phyloP scores from a whole-genome alignment of 37 sponge, comb jelly and placozoan genomes.

The Hormiphora californensis region DNA sequence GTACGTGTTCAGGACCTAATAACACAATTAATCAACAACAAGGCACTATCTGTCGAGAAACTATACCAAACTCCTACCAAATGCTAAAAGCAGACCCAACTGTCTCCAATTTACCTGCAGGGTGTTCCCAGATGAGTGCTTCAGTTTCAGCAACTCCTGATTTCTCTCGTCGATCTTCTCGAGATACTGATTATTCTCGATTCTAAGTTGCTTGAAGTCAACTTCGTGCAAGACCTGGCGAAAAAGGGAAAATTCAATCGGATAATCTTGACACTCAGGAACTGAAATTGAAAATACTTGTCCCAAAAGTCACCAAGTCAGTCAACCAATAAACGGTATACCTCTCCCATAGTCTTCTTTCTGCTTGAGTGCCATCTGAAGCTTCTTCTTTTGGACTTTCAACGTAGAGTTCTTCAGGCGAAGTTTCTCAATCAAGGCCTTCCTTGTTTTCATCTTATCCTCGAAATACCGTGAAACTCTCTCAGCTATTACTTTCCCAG shows the following conservation, averaged over 20 bases:
- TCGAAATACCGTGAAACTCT: slow-evolving; percentile 80
- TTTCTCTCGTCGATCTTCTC: slow-evolving; percentile 88
- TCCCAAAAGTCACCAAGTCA: background rate
- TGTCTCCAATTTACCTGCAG: slow-evolving; percentile 65
- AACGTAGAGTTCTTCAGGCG: slow-evolving; percentile 81
- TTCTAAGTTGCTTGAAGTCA: slow-evolving; percentile 89
- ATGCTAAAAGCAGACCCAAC: too few relatives aligned
- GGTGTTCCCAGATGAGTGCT: slow-evolving; percentile 87
- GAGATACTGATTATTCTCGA: slow-evolving; percentile 86
- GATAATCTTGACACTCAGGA: too few relatives aligned
- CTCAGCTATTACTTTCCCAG: slow-evolving; percentile 75
- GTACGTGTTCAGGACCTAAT: slow-evolving; percentile 68
- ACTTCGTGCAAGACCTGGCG: slow-evolving; percentile 41
- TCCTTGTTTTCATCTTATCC: slow-evolving; percentile 70
- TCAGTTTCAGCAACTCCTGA: slow-evolving; percentile 84
- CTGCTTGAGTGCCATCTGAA: slow-evolving; percentile 77
- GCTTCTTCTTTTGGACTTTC: slow-evolving; percentile 68
- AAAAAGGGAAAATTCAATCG: background rate
- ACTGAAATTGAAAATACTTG: too few relatives aligned
- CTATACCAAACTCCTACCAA: background rate
- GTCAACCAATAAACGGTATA: background rate
- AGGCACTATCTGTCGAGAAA: background rate
- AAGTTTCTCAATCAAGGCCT: slow-evolving; percentile 77
- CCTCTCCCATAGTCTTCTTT: slow-evolving; percentile 55
- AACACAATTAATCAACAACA: background rate